Percentiles rank a stretch among this genome's conserved stretches.
phyloP scores from a whole-genome alignment of 2,797 vertebrate genomes.

The Gila robusta region DNA sequence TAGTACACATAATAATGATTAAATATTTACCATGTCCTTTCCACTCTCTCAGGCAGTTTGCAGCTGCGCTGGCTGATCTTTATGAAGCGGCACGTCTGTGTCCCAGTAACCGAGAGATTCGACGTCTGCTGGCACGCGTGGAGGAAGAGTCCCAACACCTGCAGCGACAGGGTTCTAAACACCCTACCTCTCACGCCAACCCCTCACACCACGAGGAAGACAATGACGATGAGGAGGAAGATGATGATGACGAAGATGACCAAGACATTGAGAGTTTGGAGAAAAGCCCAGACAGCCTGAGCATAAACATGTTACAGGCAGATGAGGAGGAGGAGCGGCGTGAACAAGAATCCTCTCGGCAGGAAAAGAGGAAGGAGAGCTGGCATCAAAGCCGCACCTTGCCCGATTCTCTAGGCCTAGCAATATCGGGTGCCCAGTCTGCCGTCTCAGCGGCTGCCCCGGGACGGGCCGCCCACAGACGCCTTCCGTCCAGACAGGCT shows the following conservation, averaged over 20 bases:
- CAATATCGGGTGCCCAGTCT: conserved; percentile 54
- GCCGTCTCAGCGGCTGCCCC: conserved; percentile 1
- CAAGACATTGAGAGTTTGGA: conserved; percentile 69
- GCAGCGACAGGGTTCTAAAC: conserved; percentile 81
- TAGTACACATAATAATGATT: conserved; percentile 9
- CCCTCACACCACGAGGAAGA: conserved; percentile 80
- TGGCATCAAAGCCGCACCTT: conserved; percentile 83
- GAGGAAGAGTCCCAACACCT: conserved; percentile 94
- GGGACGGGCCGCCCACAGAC: conserved; percentile 48
- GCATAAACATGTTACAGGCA: conserved; percentile 65
- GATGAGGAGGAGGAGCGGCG: conserved; percentile 68
- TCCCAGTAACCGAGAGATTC: conserved; percentile 94
- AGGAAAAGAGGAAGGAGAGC: conserved; percentile 67
- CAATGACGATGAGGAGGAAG: conserved; percentile 72
- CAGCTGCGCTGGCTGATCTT: conserved; percentile 91
- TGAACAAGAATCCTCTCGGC: conserved; percentile 61
- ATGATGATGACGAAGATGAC: conserved; percentile 72
- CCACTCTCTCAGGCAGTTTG: conserved; percentile 85
- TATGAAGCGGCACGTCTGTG: conserved; percentile 91
- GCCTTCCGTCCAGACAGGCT: conserved; percentile 71
- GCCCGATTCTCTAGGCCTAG: conserved; percentile 78
- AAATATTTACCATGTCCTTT: neutral
- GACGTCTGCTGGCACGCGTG: conserved; percentile 88
- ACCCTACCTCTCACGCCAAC: conserved; percentile 64
- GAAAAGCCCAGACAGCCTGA: conserved; percentile 71